Evolutionary conservation across 2,113 vertebrate species (phyloP).

Genomic region (Morone saxatilis): DNA sequence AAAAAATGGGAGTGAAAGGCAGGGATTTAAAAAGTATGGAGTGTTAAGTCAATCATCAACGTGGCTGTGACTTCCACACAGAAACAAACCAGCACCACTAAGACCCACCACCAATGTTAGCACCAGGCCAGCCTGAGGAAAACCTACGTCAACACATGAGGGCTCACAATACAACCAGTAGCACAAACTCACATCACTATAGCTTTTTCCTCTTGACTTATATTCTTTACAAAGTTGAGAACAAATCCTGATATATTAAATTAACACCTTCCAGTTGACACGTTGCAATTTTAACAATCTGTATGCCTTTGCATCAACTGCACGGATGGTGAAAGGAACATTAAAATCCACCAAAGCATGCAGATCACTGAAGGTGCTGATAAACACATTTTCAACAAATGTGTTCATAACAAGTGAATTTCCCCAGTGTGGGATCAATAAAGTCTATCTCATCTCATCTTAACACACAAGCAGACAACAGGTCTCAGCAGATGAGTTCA

Average conservation of each 20-base stretch:
- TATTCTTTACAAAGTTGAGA: neutral
- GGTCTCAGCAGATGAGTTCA: neutral
- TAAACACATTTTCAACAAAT: conserved; percentile 1
- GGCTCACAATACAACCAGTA: conserved; percentile 2
- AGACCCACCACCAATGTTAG: conserved; percentile 70
- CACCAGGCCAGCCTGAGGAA: conserved; percentile 20
- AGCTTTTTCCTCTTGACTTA: neutral
- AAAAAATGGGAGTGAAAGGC: conserved; percentile 12
- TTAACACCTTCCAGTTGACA: neutral
- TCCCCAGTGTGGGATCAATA: too few relatives aligned
- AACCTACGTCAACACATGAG: neutral
- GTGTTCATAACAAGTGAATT: neutral
- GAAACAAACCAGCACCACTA: conserved; percentile 41
- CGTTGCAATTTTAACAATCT: neutral
- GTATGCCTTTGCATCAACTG: neutral
- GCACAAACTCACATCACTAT: neutral
- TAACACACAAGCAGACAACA: neutral
- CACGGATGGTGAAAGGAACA: neutral
- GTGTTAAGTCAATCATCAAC: conserved; percentile 53
- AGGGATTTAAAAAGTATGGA: conserved; percentile 3
- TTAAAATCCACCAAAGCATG: neutral
- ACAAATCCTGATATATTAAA: neutral
- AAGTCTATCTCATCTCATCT: too few relatives aligned
- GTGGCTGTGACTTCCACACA: conserved; percentile 31
- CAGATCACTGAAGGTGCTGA: conserved; percentile 28